Percentiles rank a stretch among this genome's conserved stretches.
Conservation (phyloP, 2,797 vertebrate genomes). For the Florisuga fusca region DNA sequence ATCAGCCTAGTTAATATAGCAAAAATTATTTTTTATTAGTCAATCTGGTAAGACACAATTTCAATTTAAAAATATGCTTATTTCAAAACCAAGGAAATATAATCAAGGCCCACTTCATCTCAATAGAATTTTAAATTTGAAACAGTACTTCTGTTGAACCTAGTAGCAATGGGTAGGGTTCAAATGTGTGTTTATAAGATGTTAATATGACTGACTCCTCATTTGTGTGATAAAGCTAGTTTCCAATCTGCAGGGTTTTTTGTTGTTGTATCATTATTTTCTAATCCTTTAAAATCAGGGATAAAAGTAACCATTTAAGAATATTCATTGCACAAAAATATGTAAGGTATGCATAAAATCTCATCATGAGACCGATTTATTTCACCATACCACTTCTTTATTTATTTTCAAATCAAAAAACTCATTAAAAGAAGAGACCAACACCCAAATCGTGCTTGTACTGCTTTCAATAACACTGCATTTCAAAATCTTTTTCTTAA, state of each 20-base stretch:
- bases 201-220: neutral
- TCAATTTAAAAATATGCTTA: conserved; percentile 51
- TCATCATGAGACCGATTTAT: neutral
- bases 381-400: neutral
- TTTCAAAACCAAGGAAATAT: conserved; percentile 81
- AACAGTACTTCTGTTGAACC: neutral
- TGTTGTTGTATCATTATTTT: neutral
- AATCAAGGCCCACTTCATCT: conserved; percentile 11
- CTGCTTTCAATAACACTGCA: neutral
- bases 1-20: conserved; percentile 80
- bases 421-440: neutral
- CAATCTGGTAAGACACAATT: neutral
- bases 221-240: neutral
- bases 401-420: neutral
- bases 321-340: neutral
- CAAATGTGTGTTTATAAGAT: neutral
- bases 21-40: conserved; percentile 76
- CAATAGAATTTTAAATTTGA: neutral
- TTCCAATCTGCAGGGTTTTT: neutral
- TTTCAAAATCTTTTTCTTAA: neutral
- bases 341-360: neutral
- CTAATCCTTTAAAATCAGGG: neutral
- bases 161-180: neutral
- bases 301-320: neutral
- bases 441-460: neutral